Percentiles rank a stretch among this genome's conserved stretches.
Conservation (phyloP, 2,797 vertebrate genomes). For the Myotis planiceps region DNA sequence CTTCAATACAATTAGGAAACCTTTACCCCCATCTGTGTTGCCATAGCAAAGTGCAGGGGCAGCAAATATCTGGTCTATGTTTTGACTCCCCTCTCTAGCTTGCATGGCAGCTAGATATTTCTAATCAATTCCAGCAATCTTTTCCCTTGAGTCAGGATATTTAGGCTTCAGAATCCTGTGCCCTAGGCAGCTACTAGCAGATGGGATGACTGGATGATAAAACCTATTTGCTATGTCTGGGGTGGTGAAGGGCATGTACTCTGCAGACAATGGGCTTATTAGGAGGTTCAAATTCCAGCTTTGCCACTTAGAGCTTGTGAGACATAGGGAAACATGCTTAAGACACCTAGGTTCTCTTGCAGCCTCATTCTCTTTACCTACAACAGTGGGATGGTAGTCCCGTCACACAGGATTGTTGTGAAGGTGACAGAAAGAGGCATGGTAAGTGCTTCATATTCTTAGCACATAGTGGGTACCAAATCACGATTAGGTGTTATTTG, state of each 20-base stretch:
- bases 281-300: not conserved
- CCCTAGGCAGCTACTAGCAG: not conserved
- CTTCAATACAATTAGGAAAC: conserved; percentile 50
- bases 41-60: conserved; percentile 46
- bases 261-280: not conserved
- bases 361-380: not conserved
- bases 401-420: not conserved
- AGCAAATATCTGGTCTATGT: not conserved
- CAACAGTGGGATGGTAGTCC: not conserved
- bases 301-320: not conserved
- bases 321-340: not conserved
- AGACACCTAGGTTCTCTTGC: not conserved
- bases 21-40: conserved; percentile 52
- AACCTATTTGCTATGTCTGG: not conserved
- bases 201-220: not conserved
- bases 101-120: conserved; percentile 4
- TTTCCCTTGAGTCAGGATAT: not conserved
- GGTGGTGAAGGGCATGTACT: not conserved
- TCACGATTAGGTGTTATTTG: not conserved
- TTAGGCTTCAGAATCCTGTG: not conserved
- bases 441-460: not conserved
- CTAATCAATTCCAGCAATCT: conserved; percentile 42
- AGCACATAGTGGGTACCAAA: not conserved
- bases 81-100: not conserved
- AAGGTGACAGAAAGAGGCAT: not conserved